Evolutionary conservation across 1,140 invertebrate species (phyloP).

Genomic region (Leptopilina clavipes): DNA sequence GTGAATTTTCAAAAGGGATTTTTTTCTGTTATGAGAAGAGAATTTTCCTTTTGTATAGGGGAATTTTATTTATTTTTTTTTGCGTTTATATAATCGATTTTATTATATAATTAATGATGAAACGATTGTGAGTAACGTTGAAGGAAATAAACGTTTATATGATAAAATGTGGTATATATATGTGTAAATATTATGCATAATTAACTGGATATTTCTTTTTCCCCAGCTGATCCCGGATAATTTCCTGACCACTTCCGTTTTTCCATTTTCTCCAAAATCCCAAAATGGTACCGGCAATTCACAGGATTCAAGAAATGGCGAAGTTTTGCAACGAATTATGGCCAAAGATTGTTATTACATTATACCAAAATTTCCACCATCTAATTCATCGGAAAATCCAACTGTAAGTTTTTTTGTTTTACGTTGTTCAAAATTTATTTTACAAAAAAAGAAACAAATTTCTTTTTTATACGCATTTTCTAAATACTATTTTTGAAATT

Average conservation of each 20-base stretch:
- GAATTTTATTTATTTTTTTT: not conserved
- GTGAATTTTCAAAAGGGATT: not conserved
- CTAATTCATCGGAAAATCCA: not conserved
- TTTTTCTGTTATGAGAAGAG: not conserved
- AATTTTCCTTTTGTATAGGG: too few species aligned
- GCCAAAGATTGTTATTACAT: not conserved
- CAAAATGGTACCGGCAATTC: conserved; percentile 23
- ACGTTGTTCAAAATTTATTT: not conserved
- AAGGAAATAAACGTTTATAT: conserved; percentile 62
- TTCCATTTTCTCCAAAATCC: conserved; percentile 57
- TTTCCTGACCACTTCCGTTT: conserved; percentile 60
- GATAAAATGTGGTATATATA: conserved; percentile 42
- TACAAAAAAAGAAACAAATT: too few species aligned
- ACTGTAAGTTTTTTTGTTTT: conserved; percentile 5
- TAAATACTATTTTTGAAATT: too few species aligned
- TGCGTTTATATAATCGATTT: not conserved
- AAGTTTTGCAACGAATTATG: conserved; percentile 39
- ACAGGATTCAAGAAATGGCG: conserved; percentile 41
- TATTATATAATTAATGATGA: not conserved
- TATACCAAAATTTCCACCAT: not conserved
- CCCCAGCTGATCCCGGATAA: conserved; percentile 60
- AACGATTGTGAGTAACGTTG: conserved; percentile 40
- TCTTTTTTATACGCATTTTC: too few species aligned
- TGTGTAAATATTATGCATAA: conserved; percentile 1
- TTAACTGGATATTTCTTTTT: conserved; percentile 44